phyloP scores from a whole-genome alignment of 2,797 vertebrate genomes.

The Capromys pilorides region DNA sequence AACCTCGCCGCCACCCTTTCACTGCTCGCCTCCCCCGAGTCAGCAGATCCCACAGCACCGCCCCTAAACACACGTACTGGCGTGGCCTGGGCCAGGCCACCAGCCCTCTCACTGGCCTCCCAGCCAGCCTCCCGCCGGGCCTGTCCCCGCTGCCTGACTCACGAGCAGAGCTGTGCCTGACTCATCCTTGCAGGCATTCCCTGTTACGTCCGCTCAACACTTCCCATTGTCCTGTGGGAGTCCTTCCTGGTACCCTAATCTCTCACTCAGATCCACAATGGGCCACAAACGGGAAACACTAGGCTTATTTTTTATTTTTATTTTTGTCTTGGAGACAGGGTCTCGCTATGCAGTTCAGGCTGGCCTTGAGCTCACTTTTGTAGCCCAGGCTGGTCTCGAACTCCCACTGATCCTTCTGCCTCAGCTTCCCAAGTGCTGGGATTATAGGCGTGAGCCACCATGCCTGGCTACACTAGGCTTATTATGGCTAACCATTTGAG shows the following conservation, averaged over 20 bases:
- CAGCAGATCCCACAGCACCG: not conserved
- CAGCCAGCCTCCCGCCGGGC: not conserved
- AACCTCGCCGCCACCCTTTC: not conserved
- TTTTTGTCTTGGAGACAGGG: too few relatives aligned
- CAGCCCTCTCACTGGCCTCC: not conserved
- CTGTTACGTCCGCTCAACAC: not conserved
- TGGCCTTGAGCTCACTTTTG: too few relatives aligned
- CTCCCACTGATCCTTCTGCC: too few relatives aligned
- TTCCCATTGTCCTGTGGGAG: not conserved
- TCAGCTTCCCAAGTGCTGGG: too few relatives aligned
- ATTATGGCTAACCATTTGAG: not conserved
- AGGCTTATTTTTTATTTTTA: too few relatives aligned
- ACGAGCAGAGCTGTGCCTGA: not conserved
- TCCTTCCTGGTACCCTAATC: not conserved
- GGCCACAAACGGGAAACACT: not conserved
- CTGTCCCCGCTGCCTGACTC: not conserved
- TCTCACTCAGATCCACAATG: not conserved
- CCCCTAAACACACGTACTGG: not conserved
- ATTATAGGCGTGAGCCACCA: too few relatives aligned
- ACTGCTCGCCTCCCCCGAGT: not conserved
- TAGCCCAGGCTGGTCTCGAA: too few relatives aligned
- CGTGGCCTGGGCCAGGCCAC: not conserved
- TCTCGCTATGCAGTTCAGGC: too few relatives aligned
- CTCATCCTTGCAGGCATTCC: constrained; percentile 2
- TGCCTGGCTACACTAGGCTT: not conserved